phyloP scores from a whole-genome alignment of 2,888 invertebrate species.

The Nesidiocoris tenuis region DNA sequence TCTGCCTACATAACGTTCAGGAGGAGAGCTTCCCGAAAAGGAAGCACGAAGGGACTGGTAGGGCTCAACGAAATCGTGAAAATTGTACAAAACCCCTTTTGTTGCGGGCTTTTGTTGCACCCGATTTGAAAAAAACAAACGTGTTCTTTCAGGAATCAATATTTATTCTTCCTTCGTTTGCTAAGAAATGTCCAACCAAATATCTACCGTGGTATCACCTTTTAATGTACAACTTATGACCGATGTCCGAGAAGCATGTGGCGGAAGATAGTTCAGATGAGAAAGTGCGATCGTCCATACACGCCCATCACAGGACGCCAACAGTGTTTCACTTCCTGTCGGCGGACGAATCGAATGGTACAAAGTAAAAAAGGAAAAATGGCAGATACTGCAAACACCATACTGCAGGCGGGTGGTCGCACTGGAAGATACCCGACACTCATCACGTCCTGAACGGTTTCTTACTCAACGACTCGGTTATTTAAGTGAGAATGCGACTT shows the following conservation, averaged over 20 bases:
- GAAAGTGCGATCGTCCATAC: slow-evolving; percentile 14
- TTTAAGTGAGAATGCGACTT: background rate
- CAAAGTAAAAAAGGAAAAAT: background rate
- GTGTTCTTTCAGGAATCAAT: too few relatives aligned
- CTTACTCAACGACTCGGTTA: background rate
- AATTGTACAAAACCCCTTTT: background rate
- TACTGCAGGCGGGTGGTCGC: background rate
- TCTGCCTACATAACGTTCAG: too few relatives aligned
- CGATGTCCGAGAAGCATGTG: background rate
- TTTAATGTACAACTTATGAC: too few relatives aligned
- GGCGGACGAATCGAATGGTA: background rate
- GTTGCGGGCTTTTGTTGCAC: too few relatives aligned
- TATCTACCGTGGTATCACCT: too few relatives aligned
- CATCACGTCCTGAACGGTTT: background rate
- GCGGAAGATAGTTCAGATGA: background rate
- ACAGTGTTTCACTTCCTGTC: background rate
- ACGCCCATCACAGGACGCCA: background rate
- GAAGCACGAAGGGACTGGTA: background rate
- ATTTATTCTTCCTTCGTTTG: too few relatives aligned
- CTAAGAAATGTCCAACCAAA: too few relatives aligned
- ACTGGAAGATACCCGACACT: background rate
- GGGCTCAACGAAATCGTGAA: background rate
- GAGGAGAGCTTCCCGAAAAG: too few relatives aligned
- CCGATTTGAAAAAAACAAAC: too few relatives aligned
- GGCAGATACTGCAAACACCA: background rate